Base-by-base conservation (phyloP, 2,113 vertebrate species). In the Lanius ludovicianus region DNA sequence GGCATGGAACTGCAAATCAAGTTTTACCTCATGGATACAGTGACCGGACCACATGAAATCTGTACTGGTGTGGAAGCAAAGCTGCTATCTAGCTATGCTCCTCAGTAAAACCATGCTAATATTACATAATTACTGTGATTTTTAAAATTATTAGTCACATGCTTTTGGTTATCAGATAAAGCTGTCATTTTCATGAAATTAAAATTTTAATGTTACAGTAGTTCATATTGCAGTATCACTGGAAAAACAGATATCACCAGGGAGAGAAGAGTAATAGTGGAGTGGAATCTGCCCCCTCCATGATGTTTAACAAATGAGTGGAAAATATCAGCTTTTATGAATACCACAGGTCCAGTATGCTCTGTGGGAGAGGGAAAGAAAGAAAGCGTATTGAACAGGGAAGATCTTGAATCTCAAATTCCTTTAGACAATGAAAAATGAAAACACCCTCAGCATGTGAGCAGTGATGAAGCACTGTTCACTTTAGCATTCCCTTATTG, bases 171-270 rank as follows among this genome's bases (percentile, higher is more conserved):
- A 78, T 46, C 64, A 87, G 78, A 93, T 95, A 85, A 91, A 89
- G 69, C 73, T 91, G 78, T 89, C 88, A 79, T 79, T 95, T 94
- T 77, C 24, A 52, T 84, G 76, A 71, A 87, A 91, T 77, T 62
- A 91, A 92, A 70, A 62, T 84, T 68, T 37, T 82, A 76, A 87
- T 92, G 41, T 87, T 71, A 53, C 73, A 27, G 64, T 62, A 47
- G 69, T 87, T 78, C n/a, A 28, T 53, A 62, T 68, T 75, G 37
- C 35, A 15, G 30, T 44, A 28, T 67, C 4, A 0, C 41, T 91
- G 46, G 74, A 87, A 80, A 88, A 75, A 59, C 52, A 90, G 81
- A 42, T 82, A 67, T 52, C 15, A 7, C 63, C 42, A 75, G 50
- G 70, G 52, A 93, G 64, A 47, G 31, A 77, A 86, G 49, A 75